These are phyloP conservation scores for Eudyptes chrysolophus DNA, from an alignment of 2,113 vertebrate genomes.

Conservation along the genomic window DNA sequence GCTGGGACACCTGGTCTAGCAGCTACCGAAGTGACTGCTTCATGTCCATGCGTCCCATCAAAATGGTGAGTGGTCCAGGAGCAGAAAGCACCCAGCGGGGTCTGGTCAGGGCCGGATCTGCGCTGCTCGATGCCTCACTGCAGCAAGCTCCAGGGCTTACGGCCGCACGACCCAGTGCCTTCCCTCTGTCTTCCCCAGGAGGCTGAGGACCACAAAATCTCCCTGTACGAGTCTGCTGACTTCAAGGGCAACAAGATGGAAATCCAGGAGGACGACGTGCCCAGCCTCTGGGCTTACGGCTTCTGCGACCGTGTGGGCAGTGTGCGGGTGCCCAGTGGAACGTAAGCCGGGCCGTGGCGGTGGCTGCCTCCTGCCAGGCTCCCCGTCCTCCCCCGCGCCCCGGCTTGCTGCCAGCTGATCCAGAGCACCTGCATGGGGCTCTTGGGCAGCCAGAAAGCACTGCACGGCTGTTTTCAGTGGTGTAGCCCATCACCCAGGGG, in stretches of 20 bases:
- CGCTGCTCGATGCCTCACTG: accelerated
- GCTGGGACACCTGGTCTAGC: constrained; percentile 97
- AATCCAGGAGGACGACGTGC: constrained; percentile 91
- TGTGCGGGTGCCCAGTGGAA: constrained; percentile 87
- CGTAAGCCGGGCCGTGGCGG: constrained; percentile 73
- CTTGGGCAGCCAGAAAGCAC: accelerated
- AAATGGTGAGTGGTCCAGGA: constrained; percentile 77
- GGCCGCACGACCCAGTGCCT: accelerated
- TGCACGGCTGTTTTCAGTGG: accelerated
- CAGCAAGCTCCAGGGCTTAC: not conserved
- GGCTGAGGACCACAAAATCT: constrained; percentile 90
- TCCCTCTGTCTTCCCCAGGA: constrained; percentile 72
- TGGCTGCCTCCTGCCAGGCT: not conserved
- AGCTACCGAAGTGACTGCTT: constrained; percentile 93
- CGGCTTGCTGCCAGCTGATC: accelerated
- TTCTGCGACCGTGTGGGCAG: constrained; percentile 95
- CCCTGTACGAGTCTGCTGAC: constrained; percentile 87
- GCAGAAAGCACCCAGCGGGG: accelerated
- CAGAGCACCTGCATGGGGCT: accelerated
- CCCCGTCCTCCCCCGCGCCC: accelerated
- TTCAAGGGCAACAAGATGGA: constrained; percentile 98
- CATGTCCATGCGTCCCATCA: constrained; percentile 91
- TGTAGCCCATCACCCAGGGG: not conserved
- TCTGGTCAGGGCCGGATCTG: accelerated
- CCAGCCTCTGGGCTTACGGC: constrained; percentile 92